Base-by-base conservation (phyloP, 2,113 vertebrate species). In the Microcebus tavaratra region DNA sequence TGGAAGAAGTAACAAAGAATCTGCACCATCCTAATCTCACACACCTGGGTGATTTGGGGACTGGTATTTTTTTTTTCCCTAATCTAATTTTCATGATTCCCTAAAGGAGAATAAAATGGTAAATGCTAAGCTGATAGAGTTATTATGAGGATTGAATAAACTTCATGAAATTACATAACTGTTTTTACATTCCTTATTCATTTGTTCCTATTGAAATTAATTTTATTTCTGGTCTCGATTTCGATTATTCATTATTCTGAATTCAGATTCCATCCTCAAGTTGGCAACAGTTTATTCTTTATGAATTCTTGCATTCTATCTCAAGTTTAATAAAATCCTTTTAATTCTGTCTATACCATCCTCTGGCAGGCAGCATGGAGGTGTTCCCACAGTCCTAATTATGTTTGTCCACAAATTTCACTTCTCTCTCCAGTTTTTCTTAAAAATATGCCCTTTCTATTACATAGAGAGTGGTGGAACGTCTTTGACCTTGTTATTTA, bases 161-260 rank as follows among this genome's bases (percentile, higher is more conserved):
- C 31, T 20, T 96, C 2, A 55, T 36, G n/a, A 88, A 93, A 92
- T 76, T 68, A 57, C 5, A 89, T 87, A 53, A 85, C 86, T 95
- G 15, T 65, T 86, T 80, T 68, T 88, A 63, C 4, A 67, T 87
- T 80, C 59, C 31, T 89, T 89, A 75, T 55, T 91, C 67, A 75
- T 90, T 75, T 96, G 21, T 76, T 88, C 36, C 50, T 65, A 23
- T 65, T 85, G 31, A 92, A 88, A 92, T 94, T 90, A 76, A 55
- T 88, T 63, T 91, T 67, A 61, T 85, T 57, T 83, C 57, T 80
- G 42, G 12, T 27, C 36, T 3, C 23, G 70, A 53, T 96, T 96
- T 90, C n/a, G 86, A 87, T 89, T 94, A 87, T 78, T 85, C 42
- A n/a, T 76, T 96, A 12, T 87, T 87, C 11, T 80, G 50, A 70